phyloP scores from a whole-genome alignment of 2,797 vertebrate genomes.

The Brachyalestes nurse region DNA sequence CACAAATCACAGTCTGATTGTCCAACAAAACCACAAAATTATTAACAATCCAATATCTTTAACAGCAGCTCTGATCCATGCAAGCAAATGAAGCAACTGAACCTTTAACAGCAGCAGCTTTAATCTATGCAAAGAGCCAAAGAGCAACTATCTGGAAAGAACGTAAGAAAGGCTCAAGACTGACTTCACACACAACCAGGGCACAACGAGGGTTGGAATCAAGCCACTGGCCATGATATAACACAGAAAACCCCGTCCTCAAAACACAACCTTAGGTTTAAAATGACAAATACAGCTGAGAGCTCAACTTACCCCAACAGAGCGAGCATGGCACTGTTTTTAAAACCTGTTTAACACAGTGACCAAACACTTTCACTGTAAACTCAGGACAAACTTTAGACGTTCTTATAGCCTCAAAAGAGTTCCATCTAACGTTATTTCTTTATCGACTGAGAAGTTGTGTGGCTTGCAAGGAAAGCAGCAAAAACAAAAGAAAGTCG shows the following conservation, averaged over 20 bases:
- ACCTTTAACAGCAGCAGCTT: neutral
- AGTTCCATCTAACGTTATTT: too few relatives aligned
- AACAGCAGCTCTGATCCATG: neutral
- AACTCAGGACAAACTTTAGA: too few relatives aligned
- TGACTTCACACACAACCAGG: neutral
- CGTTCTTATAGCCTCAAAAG: too few relatives aligned
- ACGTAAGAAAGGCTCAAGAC: neutral
- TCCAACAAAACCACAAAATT: slow-evolving; percentile 3
- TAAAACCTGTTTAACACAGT: neutral
- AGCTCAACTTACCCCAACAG: neutral
- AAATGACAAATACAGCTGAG: neutral
- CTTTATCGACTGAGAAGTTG: neutral
- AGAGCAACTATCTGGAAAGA: neutral
- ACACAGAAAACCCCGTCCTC: too few relatives aligned
- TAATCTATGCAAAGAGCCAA: neutral
- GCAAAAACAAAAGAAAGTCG: neutral
- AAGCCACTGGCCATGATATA: neutral
- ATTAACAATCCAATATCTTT: neutral
- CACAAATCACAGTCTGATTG: slow-evolving; percentile 4
- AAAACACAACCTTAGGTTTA: neutral
- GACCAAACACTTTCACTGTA: slow-evolving; percentile 1
- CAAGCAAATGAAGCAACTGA: too few relatives aligned
- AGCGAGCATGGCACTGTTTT: neutral
- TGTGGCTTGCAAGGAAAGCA: neutral
- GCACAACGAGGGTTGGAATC: neutral